phyloP scores from a whole-genome alignment of 1,140 invertebrate species.

The Vollenhovia emeryi region DNA sequence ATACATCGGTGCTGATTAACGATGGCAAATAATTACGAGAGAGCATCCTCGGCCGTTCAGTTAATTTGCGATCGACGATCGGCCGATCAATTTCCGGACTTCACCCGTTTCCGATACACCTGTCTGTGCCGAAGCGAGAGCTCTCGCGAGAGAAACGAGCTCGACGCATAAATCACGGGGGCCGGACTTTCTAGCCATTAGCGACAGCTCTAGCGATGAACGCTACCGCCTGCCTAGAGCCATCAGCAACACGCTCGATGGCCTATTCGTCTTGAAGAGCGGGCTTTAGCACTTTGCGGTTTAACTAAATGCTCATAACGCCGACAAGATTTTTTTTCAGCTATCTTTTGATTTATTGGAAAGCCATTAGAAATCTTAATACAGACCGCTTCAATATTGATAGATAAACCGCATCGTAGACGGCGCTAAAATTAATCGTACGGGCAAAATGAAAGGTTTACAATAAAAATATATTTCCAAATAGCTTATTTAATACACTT shows the following conservation, averaged over 20 bases:
- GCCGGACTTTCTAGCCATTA: conserved; percentile 67
- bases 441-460: background rate
- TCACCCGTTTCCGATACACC: conserved; percentile 37
- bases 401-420: background rate
- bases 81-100: conserved; percentile 24
- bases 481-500: too few relatives aligned
- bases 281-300: conserved; percentile 9
- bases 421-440: background rate
- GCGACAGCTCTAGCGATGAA: conserved; percentile 48
- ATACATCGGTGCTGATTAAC: conserved; percentile 14
- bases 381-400: background rate
- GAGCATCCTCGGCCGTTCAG: background rate
- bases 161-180: conserved; percentile 48
- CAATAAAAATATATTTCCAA: background rate
- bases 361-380: conserved; percentile 7
- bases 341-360: conserved; percentile 19
- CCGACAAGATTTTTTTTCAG: conserved; percentile 20
- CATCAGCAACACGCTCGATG: conserved; percentile 21
- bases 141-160: conserved; percentile 43
- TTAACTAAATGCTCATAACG: conserved; percentile 17
- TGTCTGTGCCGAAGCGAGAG: background rate
- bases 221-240: conserved; percentile 38
- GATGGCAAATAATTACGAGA: conserved; percentile 16
- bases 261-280: conserved; percentile 3
- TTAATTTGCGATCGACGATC: conserved; percentile 29